Evolutionary conservation across 2,113 vertebrate species (phyloP), one percentile per base, ranked within the genome.

Genomic region (Gallinago undulata): DNA sequence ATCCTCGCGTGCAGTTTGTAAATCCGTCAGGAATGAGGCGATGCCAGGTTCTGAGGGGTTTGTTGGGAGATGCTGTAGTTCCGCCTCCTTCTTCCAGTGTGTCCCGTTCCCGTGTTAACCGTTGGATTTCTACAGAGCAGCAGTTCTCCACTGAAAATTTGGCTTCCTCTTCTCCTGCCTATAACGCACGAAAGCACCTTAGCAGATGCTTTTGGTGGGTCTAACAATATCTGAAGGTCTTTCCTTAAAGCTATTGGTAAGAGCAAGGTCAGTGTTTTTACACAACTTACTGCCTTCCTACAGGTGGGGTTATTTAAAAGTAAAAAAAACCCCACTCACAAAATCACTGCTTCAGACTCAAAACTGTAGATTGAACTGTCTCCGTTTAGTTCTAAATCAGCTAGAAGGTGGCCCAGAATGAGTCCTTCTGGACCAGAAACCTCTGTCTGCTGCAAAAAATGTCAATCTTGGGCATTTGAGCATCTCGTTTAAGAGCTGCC

Each of bases 111-210:
- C 33, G 7, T 11, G 37, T 35, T 30, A 72, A 84, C 6, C 9
- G 24, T 7, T 51, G 77, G 23, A 25, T 87, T 90, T 64, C 24
- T 39, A 60, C 51, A 50, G 1, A 84, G 77, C n/a, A 23, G 57
- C 1, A 60, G 51, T 19, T 89, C 30, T 55, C 35, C 64, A 28
- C 17, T 47, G 35, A 39, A 63, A 90, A 33, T 51, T 2, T 7
- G 39, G 8, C 18, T 79, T 28, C 51, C 47, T 47, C 67, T 8
- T 64, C 28, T 60, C 22, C 55, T 10, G 1, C 14, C 60, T 31
- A 2, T 18, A 64, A 33, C 0, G 2, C 60, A 48, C 3, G 7
- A 8, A 73, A 37, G 25, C 3, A 1, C 37, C 41, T 79, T 9
- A 45, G 72, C 39, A 37, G 30, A 33, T 24, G 18, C 18, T 85